Percentiles rank a stretch among this genome's conserved stretches.
phyloP scores from a whole-genome alignment of 2,888 invertebrate species.

The Cylindroiulus punctatus region DNA sequence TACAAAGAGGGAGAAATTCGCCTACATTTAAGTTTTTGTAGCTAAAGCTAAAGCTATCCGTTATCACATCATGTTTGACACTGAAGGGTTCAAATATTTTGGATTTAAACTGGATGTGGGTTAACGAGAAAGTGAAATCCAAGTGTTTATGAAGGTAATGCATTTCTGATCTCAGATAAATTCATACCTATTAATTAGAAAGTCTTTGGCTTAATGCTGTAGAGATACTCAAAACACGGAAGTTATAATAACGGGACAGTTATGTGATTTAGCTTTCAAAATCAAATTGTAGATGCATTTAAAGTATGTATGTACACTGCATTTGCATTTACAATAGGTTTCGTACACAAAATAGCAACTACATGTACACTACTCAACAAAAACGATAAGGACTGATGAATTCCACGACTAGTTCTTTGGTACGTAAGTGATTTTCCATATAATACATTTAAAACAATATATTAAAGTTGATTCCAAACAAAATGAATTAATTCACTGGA shows the following conservation, averaged over 20 bases:
- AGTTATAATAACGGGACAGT: background rate
- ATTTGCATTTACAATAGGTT: background rate
- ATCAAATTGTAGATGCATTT: background rate
- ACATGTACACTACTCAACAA: background rate
- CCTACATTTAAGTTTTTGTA: background rate
- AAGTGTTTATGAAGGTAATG: too few relatives aligned
- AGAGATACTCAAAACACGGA: background rate
- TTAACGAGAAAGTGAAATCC: too few relatives aligned
- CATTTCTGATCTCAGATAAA: background rate
- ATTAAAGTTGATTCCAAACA: conserved; percentile 40
- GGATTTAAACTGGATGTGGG: too few relatives aligned
- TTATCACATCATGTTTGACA: background rate
- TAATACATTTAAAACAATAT: conserved; percentile 47
- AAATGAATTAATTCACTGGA: background rate
- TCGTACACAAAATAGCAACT: background rate
- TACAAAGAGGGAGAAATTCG: background rate
- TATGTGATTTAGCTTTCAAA: background rate
- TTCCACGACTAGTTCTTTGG: conserved; percentile 37
- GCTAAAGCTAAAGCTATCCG: background rate
- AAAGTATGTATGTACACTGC: too few relatives aligned
- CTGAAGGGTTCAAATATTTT: too few relatives aligned
- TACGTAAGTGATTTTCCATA: background rate
- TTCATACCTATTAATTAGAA: background rate
- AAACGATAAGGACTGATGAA: conserved; percentile 31
- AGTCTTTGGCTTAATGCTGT: background rate